phyloP scores from a whole-genome alignment of 2,113 vertebrate species.

The Neodon shergylaensis region DNA sequence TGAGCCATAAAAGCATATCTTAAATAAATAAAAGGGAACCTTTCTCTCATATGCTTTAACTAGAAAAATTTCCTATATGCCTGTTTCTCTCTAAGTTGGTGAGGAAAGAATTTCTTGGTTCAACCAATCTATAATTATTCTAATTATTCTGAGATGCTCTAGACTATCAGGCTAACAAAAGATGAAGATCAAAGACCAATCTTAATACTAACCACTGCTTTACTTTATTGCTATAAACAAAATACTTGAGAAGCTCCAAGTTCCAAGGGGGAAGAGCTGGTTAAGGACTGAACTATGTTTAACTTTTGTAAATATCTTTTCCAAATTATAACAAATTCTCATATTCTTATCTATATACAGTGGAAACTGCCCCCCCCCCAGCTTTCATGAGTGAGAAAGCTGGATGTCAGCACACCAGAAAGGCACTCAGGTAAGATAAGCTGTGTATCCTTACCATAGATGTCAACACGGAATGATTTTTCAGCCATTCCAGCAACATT shows the following conservation, averaged over 20 bases:
- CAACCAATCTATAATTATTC: neutral
- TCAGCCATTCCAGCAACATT: slow-evolving; percentile 91
- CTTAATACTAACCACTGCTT: neutral
- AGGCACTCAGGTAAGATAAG: neutral
- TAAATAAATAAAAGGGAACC: neutral
- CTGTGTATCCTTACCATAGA: slow-evolving; percentile 89
- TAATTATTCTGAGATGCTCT: neutral
- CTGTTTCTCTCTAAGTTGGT: neutral
- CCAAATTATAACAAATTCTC: neutral
- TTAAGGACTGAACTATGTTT: neutral
- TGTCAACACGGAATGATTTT: slow-evolving; percentile 90
- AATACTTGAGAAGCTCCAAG: neutral
- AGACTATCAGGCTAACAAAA: neutral
- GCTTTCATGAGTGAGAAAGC: neutral
- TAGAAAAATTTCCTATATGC: neutral
- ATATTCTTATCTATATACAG: neutral
- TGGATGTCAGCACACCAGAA: neutral
- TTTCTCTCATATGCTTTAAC: neutral
- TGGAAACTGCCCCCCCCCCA: too few species aligned
- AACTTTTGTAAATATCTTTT: neutral
- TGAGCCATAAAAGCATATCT: slow-evolving; percentile 61
- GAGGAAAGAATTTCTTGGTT: slow-evolving; percentile 24
- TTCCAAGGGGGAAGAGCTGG: neutral
- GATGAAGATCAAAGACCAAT: neutral
- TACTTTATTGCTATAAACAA: neutral